Evolutionary conservation across 2,797 vertebrate species (phyloP).

Genomic region (Nannoperca obscura): DNA sequence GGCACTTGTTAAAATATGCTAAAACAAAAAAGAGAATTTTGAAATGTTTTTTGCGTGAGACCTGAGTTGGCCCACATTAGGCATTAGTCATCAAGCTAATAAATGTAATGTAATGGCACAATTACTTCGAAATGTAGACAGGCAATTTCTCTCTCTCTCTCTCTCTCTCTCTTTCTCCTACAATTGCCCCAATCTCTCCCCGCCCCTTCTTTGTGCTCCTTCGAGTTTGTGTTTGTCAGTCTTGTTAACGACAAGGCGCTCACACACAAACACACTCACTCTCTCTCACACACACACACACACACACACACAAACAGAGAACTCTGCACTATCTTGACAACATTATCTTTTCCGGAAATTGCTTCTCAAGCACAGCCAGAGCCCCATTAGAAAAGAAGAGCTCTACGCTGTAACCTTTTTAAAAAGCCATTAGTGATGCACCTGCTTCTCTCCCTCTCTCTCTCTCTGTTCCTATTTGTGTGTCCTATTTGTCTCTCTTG

Average conservation of each 20-base stretch:
- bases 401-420: conserved; percentile 86
- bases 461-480: conserved; percentile 66
- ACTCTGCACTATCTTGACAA: conserved; percentile 79
- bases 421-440: conserved; percentile 88
- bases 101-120: conserved; percentile 64
- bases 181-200: conserved; percentile 51
- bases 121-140: conserved; percentile 64
- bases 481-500: conserved; percentile 81
- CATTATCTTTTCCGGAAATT: conserved; percentile 87
- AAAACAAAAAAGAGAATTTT: conserved; percentile 30
- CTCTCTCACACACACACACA: conserved; percentile 31
- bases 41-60: conserved; percentile 23
- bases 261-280: conserved; percentile 3
- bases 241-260: conserved; percentile 67
- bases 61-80: conserved; percentile 41
- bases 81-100: conserved; percentile 67
- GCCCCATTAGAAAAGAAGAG: conserved; percentile 85
- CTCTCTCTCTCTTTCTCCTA: conserved; percentile 15
- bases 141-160: conserved; percentile 31
- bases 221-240: conserved; percentile 72
- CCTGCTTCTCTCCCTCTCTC: conserved; percentile 74
- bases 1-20: conserved; percentile 48
- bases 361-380: conserved; percentile 85
- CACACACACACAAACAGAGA: conserved; percentile 40
- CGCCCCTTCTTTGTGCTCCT: conserved; percentile 68